Conservation (phyloP, 2,888 invertebrate genomes). For the Eilema griseolum region DNA sequence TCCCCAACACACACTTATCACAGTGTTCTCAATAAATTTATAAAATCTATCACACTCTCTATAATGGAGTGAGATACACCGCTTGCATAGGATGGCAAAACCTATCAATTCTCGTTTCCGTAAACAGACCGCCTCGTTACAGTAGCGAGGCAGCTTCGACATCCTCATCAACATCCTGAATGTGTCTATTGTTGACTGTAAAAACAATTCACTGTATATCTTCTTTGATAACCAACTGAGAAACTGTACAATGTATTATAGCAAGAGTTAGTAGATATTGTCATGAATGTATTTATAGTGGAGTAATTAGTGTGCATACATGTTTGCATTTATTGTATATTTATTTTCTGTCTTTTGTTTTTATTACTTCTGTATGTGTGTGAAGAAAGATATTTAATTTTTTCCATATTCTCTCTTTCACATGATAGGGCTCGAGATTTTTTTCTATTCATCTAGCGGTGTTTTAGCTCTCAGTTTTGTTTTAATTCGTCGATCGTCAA, state of each 20-base stretch:
- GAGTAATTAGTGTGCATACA: too few relatives aligned
- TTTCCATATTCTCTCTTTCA: too few relatives aligned
- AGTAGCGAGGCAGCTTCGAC: neutral
- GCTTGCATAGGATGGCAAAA: neutral
- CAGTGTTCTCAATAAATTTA: neutral
- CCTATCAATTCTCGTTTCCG: constrained; percentile 6
- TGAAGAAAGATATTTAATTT: too few relatives aligned
- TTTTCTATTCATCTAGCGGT: too few relatives aligned
- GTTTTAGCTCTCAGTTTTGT: too few relatives aligned
- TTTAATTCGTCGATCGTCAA: too few relatives aligned
- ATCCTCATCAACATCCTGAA: constrained; percentile 5
- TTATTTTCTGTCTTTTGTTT: too few relatives aligned
- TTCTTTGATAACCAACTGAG: neutral
- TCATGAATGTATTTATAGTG: too few relatives aligned
- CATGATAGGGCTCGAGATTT: too few relatives aligned
- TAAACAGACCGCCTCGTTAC: neutral
- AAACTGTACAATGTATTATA: neutral
- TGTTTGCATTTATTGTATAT: too few relatives aligned
- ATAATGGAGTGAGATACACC: neutral
- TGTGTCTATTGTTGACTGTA: neutral
- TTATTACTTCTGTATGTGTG: too few relatives aligned
- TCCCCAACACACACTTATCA: neutral
- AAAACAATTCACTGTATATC: neutral
- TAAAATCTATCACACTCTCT: too few relatives aligned
- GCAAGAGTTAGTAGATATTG: neutral